phyloP scores from a whole-genome alignment of 1,140 invertebrate species.

The Penaeus indicus region DNA sequence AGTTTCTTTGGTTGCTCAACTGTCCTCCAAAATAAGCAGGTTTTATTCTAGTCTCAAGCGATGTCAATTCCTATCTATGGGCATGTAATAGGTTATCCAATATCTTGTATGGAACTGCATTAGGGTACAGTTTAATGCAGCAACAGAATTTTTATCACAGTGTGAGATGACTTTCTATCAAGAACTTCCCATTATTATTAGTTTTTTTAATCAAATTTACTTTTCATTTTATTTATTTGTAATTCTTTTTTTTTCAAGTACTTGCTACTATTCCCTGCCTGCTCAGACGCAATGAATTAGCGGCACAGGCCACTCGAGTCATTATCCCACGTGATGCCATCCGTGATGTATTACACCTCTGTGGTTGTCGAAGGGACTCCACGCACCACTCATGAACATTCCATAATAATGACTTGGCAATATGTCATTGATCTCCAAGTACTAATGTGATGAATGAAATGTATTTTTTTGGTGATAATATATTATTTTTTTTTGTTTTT shows the following conservation, averaged over 20 bases:
- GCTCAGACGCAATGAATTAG: constrained; percentile 19
- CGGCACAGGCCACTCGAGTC: background rate
- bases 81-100: too few relatives aligned
- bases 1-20: constrained; percentile 27
- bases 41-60: background rate
- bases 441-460: constrained; percentile 32
- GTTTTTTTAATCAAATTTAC: too few relatives aligned
- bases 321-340: background rate
- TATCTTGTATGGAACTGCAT: too few relatives aligned
- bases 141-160: too few relatives aligned
- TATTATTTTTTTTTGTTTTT: background rate
- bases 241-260: background rate
- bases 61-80: too few relatives aligned
- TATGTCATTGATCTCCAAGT: constrained; percentile 35
- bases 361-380: constrained; percentile 15
- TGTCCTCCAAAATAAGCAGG: constrained; percentile 13
- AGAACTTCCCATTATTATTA: too few relatives aligned
- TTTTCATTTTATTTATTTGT: too few relatives aligned
- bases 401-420: constrained; percentile 37
- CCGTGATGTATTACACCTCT: constrained; percentile 16
- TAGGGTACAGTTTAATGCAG: too few relatives aligned
- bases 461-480: constrained; percentile 25
- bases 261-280: constrained; percentile 11
- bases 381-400: constrained; percentile 32
- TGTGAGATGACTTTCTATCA: too few relatives aligned